A percentile compares a stretch with the other conserved stretches of the same genome.
Conservation (phyloP, 2,797 vertebrate species). For the Chelonia mydas region DNA sequence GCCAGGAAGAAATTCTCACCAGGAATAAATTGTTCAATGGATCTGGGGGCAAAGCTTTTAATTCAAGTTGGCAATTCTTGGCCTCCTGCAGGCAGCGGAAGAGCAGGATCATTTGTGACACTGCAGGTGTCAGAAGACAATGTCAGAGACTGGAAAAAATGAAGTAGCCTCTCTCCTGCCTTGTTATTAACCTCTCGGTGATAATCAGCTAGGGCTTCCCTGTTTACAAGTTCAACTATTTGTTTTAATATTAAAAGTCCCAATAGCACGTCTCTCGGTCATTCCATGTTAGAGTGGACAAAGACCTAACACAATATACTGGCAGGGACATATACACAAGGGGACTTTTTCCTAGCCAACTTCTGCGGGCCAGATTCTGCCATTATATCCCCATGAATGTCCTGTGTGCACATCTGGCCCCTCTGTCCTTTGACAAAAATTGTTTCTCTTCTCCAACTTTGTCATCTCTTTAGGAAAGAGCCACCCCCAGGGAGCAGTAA, state of each 20-base stretch:
- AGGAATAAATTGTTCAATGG: accelerated
- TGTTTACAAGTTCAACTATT: background rate
- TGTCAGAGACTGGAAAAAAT: background rate
- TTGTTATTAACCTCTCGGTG: background rate
- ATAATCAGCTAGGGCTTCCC: background rate
- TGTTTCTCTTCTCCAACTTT: background rate
- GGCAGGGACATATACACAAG: background rate
- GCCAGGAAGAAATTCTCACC: background rate
- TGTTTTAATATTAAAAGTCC: background rate
- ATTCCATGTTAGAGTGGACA: background rate
- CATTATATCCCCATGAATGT: background rate
- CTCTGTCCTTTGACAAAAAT: background rate
- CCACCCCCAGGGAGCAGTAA: background rate
- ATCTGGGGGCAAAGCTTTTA: accelerated
- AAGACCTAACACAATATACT: background rate
- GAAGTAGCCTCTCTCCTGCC: background rate
- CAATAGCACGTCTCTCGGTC: background rate
- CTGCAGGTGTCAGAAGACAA: background rate
- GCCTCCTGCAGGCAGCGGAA: background rate
- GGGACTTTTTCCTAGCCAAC: background rate
- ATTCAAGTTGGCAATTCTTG: background rate
- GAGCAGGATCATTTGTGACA: background rate
- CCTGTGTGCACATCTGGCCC: background rate
- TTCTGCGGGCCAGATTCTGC: background rate
- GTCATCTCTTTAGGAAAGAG: background rate